Evolutionary conservation across 2,888 invertebrate genomes (phyloP), one percentile per base, ranked within the genome.

Genomic region (Melanargia galathea): DNA sequence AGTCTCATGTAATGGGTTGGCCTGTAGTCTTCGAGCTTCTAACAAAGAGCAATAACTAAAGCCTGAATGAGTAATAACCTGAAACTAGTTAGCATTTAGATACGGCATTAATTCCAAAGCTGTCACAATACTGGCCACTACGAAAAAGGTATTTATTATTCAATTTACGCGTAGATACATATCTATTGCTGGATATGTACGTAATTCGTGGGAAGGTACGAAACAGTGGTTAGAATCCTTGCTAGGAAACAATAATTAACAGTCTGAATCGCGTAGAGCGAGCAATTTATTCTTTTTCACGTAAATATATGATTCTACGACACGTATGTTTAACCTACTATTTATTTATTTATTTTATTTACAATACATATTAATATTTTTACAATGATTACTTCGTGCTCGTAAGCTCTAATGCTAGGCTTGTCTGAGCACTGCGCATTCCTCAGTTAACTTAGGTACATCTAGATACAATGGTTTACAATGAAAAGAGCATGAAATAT

Each of bases 31-130:
- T 64, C 54, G 61, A 49, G 56, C 56, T 66, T n/a, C 55, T 64
- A 70, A 71, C 71, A 71, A 71, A 70, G 70, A 63, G 60, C 64
- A 61, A 63, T 67, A 66, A 68, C 64, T 65, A 70, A 68, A 63
- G 56, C 60, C 64, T 60, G 70, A 72, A 70, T 73, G 73, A 73
- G 73, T 71, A 73, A 71, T 71, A 68, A 70, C 67, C 64, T 64
- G 51, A 69, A 67, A 71, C 70, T 73, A 71, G 73, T 73, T 73
- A 73, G 73, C 71, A 70, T 73, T 71, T 73, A 66, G 72, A 69
- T 70, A 70, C 65, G 64, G 61, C 68, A 67, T 70, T 70, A 70
- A 66, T 70, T 72, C 66, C 64, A 66, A 66, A 62, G 62, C 65
- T 70, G 70, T 70, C 67, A 71, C 71, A 67, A 67, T 69, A 66